Evolutionary conservation across 2,888 invertebrate genomes (phyloP), one percentile per base, ranked within the genome.

Genomic region (Philhelius pedissequus): DNA sequence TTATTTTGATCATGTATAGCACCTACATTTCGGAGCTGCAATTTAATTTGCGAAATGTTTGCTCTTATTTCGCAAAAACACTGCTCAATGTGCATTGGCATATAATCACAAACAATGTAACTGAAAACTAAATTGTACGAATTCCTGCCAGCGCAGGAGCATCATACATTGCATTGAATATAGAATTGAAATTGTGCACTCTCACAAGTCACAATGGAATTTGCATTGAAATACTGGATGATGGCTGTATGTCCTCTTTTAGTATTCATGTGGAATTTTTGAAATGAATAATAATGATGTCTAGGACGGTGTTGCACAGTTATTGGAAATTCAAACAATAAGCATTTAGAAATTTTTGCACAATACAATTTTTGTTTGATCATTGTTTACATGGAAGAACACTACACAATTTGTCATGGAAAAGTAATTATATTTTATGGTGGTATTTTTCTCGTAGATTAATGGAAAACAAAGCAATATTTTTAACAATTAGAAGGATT

Each of bases 11-110:
- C 32, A 54, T 9, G n/a, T n/a, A n/a, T 15, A 30, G 2, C 8
- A 15, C 22, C 13, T 22, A 38, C 38, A 6, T 22, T 45, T 45
- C n/a, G n/a, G n/a, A n/a, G n/a, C 20, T 20, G 20, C 2, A 58
- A 35, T 38, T 38, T 38, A 58, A 58, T 58, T 52, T 30, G 58
- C 3, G 22, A 58, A 58, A 58, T 58, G n/a, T 58, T 58, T 58
- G 38, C 38, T 58, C 38, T n/a, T n/a, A 58, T 38, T 58, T 58
- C 15, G 38, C 9, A 35, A n/a, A 22, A 18, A 22, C 20, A 54
- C 4, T 27, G 25, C 15, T 25, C 9, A 58, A 35, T 38, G 56
- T 38, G n/a, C 38, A 38, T 9, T 58, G 22, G 35, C 22, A 56
- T 38, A 35, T n/a, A 58, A n/a, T n/a, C 11, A 38, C 6, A 38